Percentiles rank a stretch among this genome's conserved stretches.
These are phyloP conservation scores for Tinamus guttatus DNA, from an alignment of 2,113 vertebrate species.

Conservation along the genomic window DNA sequence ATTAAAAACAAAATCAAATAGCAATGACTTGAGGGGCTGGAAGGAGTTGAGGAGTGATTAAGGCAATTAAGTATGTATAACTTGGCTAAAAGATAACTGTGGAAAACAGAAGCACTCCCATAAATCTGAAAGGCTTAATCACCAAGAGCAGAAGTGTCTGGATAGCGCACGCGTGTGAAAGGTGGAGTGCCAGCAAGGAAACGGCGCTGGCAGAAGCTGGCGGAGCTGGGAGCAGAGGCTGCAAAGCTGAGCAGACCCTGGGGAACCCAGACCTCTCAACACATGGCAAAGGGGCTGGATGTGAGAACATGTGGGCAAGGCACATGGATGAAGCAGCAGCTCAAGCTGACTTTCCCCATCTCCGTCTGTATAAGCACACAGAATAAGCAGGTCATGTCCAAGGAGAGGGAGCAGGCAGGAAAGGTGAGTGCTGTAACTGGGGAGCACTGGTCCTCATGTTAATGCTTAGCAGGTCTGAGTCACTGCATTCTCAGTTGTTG, in stretches of 20 bases:
- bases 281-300: neutral
- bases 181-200: neutral
- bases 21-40: neutral
- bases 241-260: neutral
- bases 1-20: conserved; percentile 14
- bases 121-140: conserved; percentile 6
- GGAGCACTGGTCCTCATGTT: accelerated
- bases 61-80: conserved; percentile 20
- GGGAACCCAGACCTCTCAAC: neutral
- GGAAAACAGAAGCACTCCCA: neutral
- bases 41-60: conserved; percentile 15
- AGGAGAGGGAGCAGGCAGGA: neutral
- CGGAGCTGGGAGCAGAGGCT: neutral
- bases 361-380: neutral
- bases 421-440: neutral
- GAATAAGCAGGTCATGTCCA: neutral
- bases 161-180: neutral
- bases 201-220: accelerated
- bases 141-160: neutral
- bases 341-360: neutral
- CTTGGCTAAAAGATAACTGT: neutral
- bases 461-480: neutral
- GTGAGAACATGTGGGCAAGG: neutral
- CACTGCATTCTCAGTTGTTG: neutral
- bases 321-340: neutral